phyloP scores from a whole-genome alignment of 2,113 vertebrate genomes.

The Scortum barcoo region DNA sequence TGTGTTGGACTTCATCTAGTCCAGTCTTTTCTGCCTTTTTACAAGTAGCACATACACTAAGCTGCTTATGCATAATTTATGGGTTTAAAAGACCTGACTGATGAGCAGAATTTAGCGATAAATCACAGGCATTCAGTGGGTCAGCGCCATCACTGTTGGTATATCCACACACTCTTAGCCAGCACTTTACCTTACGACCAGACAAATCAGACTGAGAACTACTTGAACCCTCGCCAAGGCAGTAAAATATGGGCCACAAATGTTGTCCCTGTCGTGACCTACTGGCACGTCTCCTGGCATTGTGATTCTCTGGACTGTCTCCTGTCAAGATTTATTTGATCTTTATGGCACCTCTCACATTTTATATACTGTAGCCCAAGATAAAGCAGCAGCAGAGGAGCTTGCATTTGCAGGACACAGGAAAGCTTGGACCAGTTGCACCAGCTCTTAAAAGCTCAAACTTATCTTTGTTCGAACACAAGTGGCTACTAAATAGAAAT shows the following conservation, averaged over 20 bases:
- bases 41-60: slow-evolving; percentile 29
- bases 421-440: not conserved
- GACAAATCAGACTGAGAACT: slow-evolving; percentile 59
- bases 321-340: slow-evolving; percentile 74
- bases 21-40: not conserved
- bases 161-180: slow-evolving; percentile 43
- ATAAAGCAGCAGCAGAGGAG: slow-evolving; percentile 53
- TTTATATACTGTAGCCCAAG: slow-evolving; percentile 67
- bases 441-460: not conserved
- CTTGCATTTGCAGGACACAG: slow-evolving; percentile 11
- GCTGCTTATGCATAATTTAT: slow-evolving; percentile 64
- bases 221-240: slow-evolving; percentile 68
- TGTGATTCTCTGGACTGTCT: slow-evolving; percentile 70
- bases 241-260: slow-evolving; percentile 76
- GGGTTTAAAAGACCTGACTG: slow-evolving; percentile 49
- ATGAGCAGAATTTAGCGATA: slow-evolving; percentile 53
- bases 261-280: slow-evolving; percentile 72
- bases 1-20: too few species aligned
- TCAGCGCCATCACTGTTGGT: slow-evolving; percentile 58
- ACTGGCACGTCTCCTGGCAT: slow-evolving; percentile 67
- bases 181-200: slow-evolving; percentile 60
- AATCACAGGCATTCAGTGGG: slow-evolving; percentile 57
- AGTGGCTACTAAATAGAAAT: not conserved
- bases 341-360: slow-evolving; percentile 70
- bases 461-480: not conserved